These are phyloP conservation scores for Spisula subtruncata DNA, from an alignment of 2,888 invertebrate species.

Conservation along the genomic window DNA sequence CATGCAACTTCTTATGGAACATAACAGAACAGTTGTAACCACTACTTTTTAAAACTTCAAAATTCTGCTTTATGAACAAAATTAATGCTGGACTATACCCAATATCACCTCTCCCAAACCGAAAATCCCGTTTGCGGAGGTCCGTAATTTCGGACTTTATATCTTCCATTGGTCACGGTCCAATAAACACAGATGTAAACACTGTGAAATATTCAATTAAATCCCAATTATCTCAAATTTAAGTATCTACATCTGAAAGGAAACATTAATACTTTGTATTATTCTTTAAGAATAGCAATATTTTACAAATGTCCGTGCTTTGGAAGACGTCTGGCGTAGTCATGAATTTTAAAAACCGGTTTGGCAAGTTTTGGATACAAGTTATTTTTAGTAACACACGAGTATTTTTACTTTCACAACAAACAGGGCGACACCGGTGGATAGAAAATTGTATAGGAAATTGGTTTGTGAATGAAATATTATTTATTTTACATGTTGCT, in stretches of 20 bases:
- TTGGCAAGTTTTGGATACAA: conserved; percentile 50
- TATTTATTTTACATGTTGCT: not conserved
- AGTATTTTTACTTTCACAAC: conserved; percentile 26
- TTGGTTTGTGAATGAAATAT: conserved; percentile 7
- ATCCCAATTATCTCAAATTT: not conserved
- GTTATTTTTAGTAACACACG: conserved; percentile 46
- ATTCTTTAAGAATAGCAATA: not conserved
- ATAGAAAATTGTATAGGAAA: not conserved
- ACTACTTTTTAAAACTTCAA: too few relatives aligned
- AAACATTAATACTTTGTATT: not conserved
- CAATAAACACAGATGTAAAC: not conserved
- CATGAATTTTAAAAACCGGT: conserved; percentile 48
- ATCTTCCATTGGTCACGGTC: not conserved
- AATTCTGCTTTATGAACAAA: too few relatives aligned
- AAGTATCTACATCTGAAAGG: not conserved
- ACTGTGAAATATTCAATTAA: not conserved
- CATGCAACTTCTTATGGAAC: too few relatives aligned
- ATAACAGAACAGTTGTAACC: too few relatives aligned
- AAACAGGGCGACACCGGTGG: conserved; percentile 47
- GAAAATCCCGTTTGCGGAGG: too few relatives aligned
- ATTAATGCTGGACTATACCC: too few relatives aligned
- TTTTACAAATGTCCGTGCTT: not conserved
- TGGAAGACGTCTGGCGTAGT: not conserved
- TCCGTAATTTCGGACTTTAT: not conserved
- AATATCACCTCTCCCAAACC: too few relatives aligned